A percentile compares a stretch with the other conserved stretches of the same genome.
phyloP scores from a whole-genome alignment of 2,797 vertebrate species.

The Hipposideros larvatus region DNA sequence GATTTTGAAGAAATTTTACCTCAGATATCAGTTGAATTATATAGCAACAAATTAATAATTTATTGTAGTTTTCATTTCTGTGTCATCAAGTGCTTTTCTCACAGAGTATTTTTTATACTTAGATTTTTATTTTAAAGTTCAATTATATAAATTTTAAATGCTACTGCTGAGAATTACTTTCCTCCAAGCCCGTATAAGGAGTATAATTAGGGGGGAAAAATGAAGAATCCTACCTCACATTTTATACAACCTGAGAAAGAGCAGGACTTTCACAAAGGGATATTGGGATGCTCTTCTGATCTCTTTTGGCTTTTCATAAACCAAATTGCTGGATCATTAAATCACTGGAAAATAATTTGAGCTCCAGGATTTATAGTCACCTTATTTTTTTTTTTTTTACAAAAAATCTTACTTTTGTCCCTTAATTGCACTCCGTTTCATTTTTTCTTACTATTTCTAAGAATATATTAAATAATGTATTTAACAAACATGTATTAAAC shows the following conservation, averaged over 20 bases:
- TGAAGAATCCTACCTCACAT: background rate
- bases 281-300: background rate
- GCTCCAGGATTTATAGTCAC: background rate
- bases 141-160: background rate
- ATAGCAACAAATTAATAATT: background rate
- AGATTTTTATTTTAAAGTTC: conserved; percentile 28
- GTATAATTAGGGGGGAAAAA: background rate
- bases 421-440: background rate
- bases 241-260: background rate
- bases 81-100: background rate
- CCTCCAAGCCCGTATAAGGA: background rate
- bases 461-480: background rate
- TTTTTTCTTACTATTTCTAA: background rate
- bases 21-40: background rate
- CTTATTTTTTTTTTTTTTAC: background rate
- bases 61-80: background rate
- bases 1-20: background rate
- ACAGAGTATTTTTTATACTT: background rate
- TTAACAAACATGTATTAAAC: background rate
- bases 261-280: background rate
- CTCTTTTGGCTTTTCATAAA: background rate
- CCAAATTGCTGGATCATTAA: background rate
- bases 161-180: background rate
- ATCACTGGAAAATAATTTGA: background rate
- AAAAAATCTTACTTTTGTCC: background rate